Base-by-base conservation (phyloP, 2,113 vertebrate species). In the Carassius gibelio region DNA sequence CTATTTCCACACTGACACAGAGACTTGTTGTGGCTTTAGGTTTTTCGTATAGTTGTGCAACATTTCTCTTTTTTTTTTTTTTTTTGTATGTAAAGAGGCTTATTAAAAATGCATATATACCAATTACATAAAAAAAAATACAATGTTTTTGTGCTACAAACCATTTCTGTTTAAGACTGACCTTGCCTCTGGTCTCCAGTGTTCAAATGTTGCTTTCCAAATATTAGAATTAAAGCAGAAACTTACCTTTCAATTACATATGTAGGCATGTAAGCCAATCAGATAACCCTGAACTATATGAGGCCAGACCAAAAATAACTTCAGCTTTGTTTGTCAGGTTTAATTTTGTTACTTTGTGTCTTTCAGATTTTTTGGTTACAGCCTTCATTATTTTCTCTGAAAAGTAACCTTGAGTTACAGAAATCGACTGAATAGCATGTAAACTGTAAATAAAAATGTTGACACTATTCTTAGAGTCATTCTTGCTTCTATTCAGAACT, bases 181-280 rank as follows among this genome's bases (percentile, higher is more conserved):
- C 13, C 8, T 64, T 48, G 34, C 36, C 59, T 62, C 38, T 80
- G 36, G 77, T 64, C 36, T 45, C 30, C 13, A 75, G 3, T 68
- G n/a, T 78, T 36, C 71, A 74, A 17, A 80, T 17, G 6, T 64
- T 45, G 55, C 38, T 80, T 64, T 80, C 13, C 34, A 62, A 45
- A 62, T 64, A 64, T 64, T 42, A 57, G 57, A 59, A 59, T 59
- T 59, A 9, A 7, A 21, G 8, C 57, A 59, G 19, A 59, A n/a
- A 21, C 26, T 57, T 57, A 1, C 55, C 9, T 78, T 42, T 21
- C 38, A 78, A n/a, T 52, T 75, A 52, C n/a, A 75, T 75, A 52
- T 0, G 11, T 75, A 78, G 30, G 34, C 9, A 45, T 45, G 42
- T 13, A 15, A 61, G 11, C 19, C 6, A 15, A 10, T 79, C 19